Evolutionary conservation across 2,113 vertebrate genomes (phyloP).

Genomic region (Azemiops feae): DNA sequence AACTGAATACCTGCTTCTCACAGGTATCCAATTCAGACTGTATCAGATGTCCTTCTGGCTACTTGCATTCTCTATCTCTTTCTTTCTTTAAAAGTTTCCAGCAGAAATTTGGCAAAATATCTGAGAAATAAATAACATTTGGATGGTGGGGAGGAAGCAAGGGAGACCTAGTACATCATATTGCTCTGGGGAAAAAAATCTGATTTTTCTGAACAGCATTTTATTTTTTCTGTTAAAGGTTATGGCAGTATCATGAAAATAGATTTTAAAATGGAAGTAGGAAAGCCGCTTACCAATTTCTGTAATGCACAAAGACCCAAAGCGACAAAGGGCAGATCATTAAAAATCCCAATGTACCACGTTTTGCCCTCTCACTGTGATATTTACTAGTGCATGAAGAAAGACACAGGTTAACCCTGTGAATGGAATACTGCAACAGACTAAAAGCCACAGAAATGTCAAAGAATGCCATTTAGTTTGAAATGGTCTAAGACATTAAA

Average conservation of each 20-base stretch:
- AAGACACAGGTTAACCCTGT: slow-evolving; percentile 1
- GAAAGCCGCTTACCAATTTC: slow-evolving; percentile 16
- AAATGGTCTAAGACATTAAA: slow-evolving; percentile 9
- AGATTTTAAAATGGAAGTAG: slow-evolving; percentile 12
- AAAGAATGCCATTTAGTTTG: slow-evolving; percentile 12
- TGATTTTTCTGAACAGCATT: background rate
- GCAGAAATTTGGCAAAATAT: slow-evolving; percentile 25
- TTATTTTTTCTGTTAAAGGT: background rate
- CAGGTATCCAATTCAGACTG: slow-evolving; percentile 59
- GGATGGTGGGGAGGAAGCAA: background rate
- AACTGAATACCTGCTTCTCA: slow-evolving; percentile 57
- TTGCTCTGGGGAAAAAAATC: background rate
- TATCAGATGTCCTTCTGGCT: slow-evolving; percentile 48
- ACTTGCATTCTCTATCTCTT: slow-evolving; percentile 47
- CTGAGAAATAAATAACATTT: slow-evolving; percentile 16
- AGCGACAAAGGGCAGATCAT: slow-evolving; percentile 36
- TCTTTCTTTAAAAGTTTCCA: slow-evolving; percentile 26
- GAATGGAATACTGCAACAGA: background rate
- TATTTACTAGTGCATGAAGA: slow-evolving; percentile 24
- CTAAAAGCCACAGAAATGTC: slow-evolving; percentile 39
- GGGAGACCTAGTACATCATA: background rate
- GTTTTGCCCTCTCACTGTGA: slow-evolving; percentile 36
- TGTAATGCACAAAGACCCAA: slow-evolving; percentile 2
- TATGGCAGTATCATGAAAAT: background rate
- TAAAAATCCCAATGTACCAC: slow-evolving; percentile 32